Evolutionary conservation across 2,797 vertebrate genomes (phyloP).

Genomic region (Gobionotothen gibberifrons): DNA sequence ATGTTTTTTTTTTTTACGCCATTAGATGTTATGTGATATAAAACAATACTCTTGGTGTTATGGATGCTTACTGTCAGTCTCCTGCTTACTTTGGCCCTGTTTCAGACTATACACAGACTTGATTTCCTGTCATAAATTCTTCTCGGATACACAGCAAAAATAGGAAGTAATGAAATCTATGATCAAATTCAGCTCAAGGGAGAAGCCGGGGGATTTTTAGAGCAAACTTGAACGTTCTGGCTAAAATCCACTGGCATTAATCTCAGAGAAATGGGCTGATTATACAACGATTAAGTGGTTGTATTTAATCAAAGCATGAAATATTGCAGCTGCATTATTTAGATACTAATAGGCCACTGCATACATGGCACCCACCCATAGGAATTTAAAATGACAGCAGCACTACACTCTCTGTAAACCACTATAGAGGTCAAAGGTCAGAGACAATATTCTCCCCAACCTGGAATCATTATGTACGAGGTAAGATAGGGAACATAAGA

Average conservation of each 20-base stretch:
- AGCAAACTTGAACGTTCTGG: slow-evolving; percentile 30
- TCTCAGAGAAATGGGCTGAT: background rate
- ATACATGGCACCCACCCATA: slow-evolving; percentile 11
- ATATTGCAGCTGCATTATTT: slow-evolving; percentile 48
- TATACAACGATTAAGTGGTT: slow-evolving; percentile 30
- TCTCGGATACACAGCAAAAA: slow-evolving; percentile 29
- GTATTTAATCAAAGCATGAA: slow-evolving; percentile 13
- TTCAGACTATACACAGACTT: slow-evolving; percentile 22
- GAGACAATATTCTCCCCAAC: slow-evolving; percentile 11
- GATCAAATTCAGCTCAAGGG: slow-evolving; percentile 33
- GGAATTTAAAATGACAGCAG: slow-evolving; percentile 1
- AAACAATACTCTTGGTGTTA: background rate
- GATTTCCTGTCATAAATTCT: slow-evolving; percentile 61
- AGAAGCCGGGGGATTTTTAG: slow-evolving; percentile 18
- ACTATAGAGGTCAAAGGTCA: slow-evolving; percentile 49
- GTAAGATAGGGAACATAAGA: background rate
- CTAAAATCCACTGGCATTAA: slow-evolving; percentile 19
- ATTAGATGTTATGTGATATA: background rate
- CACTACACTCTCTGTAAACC: slow-evolving; percentile 10
- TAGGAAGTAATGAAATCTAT: slow-evolving; percentile 43
- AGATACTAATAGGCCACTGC: slow-evolving; percentile 23
- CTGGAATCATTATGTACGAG: background rate
- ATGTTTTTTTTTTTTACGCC: background rate
- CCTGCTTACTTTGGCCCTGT: slow-evolving; percentile 28
- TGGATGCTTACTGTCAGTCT: slow-evolving; percentile 22